Percentiles rank a stretch among this genome's conserved stretches.
These are phyloP conservation scores for Montipora capitata DNA, from an alignment of 92 coral and sea anemone species.

Conservation along the genomic window DNA sequence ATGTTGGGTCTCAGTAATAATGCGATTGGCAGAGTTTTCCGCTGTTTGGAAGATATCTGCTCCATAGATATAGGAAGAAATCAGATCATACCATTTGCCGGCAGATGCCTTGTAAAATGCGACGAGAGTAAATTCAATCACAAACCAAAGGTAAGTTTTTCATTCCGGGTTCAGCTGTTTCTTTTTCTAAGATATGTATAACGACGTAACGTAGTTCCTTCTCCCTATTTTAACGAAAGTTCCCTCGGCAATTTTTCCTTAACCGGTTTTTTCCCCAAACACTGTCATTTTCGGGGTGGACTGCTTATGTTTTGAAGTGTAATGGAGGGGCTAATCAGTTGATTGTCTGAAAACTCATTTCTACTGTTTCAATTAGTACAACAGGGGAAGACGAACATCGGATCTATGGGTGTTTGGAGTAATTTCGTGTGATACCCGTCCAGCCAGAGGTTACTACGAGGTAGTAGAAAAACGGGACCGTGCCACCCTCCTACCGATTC, in stretches of 20 bases:
- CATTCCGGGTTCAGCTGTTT: too few relatives aligned
- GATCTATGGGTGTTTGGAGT: conserved; percentile 64
- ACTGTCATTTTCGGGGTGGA: background rate
- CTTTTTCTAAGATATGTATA: too few relatives aligned
- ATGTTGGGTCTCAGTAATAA: conserved; percentile 8
- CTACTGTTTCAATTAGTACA: background rate
- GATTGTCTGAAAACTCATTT: background rate
- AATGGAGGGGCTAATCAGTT: background rate
- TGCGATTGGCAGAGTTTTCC: conserved; percentile 35
- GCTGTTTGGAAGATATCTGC: conserved; percentile 54
- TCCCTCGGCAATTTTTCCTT: background rate
- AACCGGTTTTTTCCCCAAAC: background rate
- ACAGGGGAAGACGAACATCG: conserved; percentile 47
- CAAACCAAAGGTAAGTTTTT: too few relatives aligned
- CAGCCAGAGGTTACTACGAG: conserved; percentile 46
- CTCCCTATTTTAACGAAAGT: too few relatives aligned
- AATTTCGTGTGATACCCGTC: conserved; percentile 7
- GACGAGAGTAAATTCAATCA: too few relatives aligned
- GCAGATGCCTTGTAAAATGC: background rate
- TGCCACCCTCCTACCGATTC: too few relatives aligned
- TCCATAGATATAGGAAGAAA: conserved; percentile 21
- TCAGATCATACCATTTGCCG: background rate
- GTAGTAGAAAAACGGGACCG: conserved; percentile 49
- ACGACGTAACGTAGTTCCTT: too few relatives aligned
- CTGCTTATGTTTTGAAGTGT: background rate